A percentile compares a stretch with the other conserved stretches of the same genome.
Evolutionary conservation across 2,113 vertebrate species (phyloP).

Genomic region (Mus pahari): DNA sequence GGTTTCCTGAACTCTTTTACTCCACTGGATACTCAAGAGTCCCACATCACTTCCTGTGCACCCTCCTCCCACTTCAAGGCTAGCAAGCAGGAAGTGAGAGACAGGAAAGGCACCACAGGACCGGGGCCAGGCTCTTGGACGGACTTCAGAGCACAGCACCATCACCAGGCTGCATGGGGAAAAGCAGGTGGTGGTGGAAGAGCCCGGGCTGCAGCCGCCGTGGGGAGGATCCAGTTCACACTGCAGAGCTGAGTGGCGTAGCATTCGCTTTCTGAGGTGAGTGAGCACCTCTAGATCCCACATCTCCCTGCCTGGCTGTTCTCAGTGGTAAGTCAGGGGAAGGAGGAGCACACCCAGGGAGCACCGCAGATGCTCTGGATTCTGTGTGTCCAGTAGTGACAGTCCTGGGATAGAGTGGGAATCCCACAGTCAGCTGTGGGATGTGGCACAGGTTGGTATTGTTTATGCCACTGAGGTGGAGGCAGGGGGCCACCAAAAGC

Average conservation of each 20-base stretch:
- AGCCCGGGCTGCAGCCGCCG: background rate
- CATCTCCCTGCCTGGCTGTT: background rate
- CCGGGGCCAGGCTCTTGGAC: fast-evolving
- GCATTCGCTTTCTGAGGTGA: background rate
- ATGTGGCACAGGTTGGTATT: background rate
- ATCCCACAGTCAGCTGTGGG: background rate
- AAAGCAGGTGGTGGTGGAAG: background rate
- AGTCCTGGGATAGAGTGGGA: fast-evolving
- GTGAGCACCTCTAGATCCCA: background rate
- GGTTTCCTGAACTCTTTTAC: fast-evolving
- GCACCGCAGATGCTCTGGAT: background rate
- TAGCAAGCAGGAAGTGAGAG: background rate
- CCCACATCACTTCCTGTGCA: background rate
- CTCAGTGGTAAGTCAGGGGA: background rate
- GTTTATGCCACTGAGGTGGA: background rate
- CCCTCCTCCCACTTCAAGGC: too few relatives aligned
- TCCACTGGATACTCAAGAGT: fast-evolving
- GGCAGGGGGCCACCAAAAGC: background rate
- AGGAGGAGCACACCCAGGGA: fast-evolving
- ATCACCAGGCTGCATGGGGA: background rate
- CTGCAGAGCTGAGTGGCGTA: too few relatives aligned
- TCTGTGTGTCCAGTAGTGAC: background rate
- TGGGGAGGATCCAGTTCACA: background rate
- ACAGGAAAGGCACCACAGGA: too few relatives aligned
- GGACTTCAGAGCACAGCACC: fast-evolving